Evolutionary conservation across 2,113 vertebrate genomes (phyloP).

Genomic region (Hemiprocne comata): DNA sequence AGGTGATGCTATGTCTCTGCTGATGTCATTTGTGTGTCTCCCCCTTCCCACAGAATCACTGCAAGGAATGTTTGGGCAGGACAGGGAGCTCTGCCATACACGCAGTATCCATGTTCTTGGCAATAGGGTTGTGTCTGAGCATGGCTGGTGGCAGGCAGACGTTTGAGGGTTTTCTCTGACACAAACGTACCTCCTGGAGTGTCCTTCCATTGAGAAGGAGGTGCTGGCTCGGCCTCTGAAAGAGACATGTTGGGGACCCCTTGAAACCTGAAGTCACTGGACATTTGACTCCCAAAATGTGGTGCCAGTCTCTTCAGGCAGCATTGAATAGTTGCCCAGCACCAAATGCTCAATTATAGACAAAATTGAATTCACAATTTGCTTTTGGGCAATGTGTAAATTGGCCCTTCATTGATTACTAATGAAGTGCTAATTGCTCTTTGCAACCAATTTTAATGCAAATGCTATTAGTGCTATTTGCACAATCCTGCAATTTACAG

Average conservation of each 20-base stretch:
- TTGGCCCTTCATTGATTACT: conserved; percentile 84
- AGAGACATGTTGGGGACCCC: not conserved
- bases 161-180: not conserved
- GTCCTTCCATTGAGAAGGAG: not conserved
- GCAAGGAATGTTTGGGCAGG: not conserved
- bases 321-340: conserved; percentile 45
- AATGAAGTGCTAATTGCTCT: conserved; percentile 85
- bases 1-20: not conserved
- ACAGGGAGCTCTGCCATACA: not conserved
- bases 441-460: conserved; percentile 79
- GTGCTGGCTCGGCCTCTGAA: not conserved
- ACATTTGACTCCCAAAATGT: not conserved
- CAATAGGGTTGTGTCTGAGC: not conserved
- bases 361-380: conserved; percentile 77
- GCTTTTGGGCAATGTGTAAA: conserved; percentile 81
- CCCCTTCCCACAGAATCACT: not conserved
- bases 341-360: conserved; percentile 68
- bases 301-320: conserved; percentile 40
- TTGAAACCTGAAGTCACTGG: not conserved
- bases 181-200: not conserved
- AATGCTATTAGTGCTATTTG: conserved; percentile 73
- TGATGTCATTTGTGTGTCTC: not conserved
- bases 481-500: conserved; percentile 73
- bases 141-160: not conserved
- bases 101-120: not conserved